phyloP scores from a whole-genome alignment of 2,888 invertebrate species.

The Philopedon plagiatum region DNA sequence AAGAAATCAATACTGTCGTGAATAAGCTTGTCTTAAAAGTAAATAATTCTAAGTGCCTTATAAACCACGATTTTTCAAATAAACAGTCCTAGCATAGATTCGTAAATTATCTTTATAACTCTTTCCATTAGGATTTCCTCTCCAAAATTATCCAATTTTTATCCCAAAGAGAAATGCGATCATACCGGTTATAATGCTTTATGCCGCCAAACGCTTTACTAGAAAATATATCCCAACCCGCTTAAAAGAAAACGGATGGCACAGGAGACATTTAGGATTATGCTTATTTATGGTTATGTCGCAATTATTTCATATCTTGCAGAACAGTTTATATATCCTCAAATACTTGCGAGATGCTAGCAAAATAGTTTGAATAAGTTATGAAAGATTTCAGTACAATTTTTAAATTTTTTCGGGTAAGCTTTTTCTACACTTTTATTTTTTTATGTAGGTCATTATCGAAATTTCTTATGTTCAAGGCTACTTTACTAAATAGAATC shows the following conservation, averaged over 20 bases:
- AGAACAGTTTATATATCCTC: constrained; percentile 4
- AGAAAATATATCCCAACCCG: constrained; percentile 45
- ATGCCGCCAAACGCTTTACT: constrained; percentile 33
- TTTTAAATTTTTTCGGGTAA: no score
- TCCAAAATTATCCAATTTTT: background rate
- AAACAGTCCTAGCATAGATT: no score
- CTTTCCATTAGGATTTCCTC: background rate
- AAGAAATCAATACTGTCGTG: no score
- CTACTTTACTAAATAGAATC: no score
- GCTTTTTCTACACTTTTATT: no score
- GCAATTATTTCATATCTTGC: constrained; percentile 44
- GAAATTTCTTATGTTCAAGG: no score
- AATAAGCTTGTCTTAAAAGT: no score
- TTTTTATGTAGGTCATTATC: no score
- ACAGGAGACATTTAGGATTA: constrained; percentile 45
- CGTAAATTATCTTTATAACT: no score
- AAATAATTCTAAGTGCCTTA: no score
- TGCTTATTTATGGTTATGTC: constrained; percentile 50
- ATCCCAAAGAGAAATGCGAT: constrained; percentile 28
- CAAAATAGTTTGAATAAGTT: background rate
- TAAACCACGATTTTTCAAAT: no score
- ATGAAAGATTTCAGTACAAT: background rate
- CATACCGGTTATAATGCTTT: constrained; percentile 40
- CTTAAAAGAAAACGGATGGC: constrained; percentile 42
- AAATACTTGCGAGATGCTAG: background rate